Base-by-base conservation (phyloP, 2,113 vertebrate genomes). In the Felis chaus region DNA sequence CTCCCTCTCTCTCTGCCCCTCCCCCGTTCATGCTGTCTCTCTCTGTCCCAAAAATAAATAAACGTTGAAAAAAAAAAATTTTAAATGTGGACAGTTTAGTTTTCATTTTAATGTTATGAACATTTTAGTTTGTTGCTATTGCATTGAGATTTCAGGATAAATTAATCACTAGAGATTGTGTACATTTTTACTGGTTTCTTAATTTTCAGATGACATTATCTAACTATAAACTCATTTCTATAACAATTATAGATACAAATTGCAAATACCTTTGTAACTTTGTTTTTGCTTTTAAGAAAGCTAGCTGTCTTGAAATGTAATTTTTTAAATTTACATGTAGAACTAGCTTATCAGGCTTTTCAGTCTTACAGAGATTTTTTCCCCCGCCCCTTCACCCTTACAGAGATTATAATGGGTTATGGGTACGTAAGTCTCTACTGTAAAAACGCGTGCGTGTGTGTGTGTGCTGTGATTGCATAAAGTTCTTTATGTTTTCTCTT, bases 401-500 rank as follows among this genome's bases (percentile, higher is more conserved):
- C 3, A 89, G 71, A 85, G 21, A 41, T 85, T 91, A 93, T 94
- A 29, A 71, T 79, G 41, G 25, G 10, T 55, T 96, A 15, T 41
- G 21, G 23, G 76, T 80, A 82, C 27, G 18, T 23, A 81, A 33
- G 25, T 96, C 36, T 84, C n/a, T 79, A 57, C 48, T 91, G 7
- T 96, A 76, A 74, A 89, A 90, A 92, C 31, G 39, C 39, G 57
- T 69, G 66, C 23, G 39, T 45, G 36, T 5, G 25, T 57, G 19
- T 55, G 73, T 90, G 36, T 96, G 36, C 29, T 79, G 3, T 93
- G 21, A 73, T 88, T 96, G 66, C 84, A 50, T 95, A 92, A 97
- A 97, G 5, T 31, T 98, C 61, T 50, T 97, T 96, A 82, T 88
- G 25, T 73, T 91, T 96, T 88, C 41, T 98, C 80, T 98, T 96